Percentiles rank a stretch among this genome's conserved stretches.
Evolutionary conservation across 2,888 invertebrate genomes (phyloP).

Genomic region (Nomada ruficornis): DNA sequence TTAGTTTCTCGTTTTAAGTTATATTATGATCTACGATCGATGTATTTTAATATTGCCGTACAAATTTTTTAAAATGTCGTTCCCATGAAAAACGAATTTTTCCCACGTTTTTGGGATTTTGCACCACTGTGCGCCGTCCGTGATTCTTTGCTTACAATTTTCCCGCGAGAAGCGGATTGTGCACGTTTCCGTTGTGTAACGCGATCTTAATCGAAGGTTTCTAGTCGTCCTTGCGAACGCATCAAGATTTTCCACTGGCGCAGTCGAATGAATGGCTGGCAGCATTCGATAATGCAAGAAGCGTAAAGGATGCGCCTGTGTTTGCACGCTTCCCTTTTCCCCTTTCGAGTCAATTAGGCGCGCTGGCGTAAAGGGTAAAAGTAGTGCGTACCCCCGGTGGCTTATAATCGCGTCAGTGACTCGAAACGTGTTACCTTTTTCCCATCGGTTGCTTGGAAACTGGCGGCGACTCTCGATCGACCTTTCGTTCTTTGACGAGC

Average conservation of each 20-base stretch:
- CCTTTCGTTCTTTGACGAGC: background rate
- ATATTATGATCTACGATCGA: too few relatives aligned
- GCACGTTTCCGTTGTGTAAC: background rate
- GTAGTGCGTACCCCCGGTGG: too few relatives aligned
- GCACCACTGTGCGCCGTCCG: too few relatives aligned
- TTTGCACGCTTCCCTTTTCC: background rate
- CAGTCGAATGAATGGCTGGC: background rate
- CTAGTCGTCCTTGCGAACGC: background rate
- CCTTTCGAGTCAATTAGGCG: background rate
- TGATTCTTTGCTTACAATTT: too few relatives aligned
- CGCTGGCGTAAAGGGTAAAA: too few relatives aligned
- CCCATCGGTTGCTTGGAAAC: background rate
- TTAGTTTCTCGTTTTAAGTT: too few relatives aligned
- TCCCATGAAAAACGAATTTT: too few relatives aligned
- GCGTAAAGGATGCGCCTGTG: too few relatives aligned
- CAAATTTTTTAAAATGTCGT: too few relatives aligned
- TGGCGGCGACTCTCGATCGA: constrained; percentile 10
- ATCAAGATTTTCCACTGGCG: background rate
- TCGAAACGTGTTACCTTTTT: background rate
- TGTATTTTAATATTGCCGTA: too few relatives aligned
- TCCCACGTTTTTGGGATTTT: too few relatives aligned
- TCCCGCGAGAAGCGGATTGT: background rate
- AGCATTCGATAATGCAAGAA: background rate
- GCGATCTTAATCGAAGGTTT: background rate
- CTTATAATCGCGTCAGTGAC: background rate